Evolutionary conservation across 2,888 invertebrate species (phyloP).

Genomic region (Gerris lacustris): DNA sequence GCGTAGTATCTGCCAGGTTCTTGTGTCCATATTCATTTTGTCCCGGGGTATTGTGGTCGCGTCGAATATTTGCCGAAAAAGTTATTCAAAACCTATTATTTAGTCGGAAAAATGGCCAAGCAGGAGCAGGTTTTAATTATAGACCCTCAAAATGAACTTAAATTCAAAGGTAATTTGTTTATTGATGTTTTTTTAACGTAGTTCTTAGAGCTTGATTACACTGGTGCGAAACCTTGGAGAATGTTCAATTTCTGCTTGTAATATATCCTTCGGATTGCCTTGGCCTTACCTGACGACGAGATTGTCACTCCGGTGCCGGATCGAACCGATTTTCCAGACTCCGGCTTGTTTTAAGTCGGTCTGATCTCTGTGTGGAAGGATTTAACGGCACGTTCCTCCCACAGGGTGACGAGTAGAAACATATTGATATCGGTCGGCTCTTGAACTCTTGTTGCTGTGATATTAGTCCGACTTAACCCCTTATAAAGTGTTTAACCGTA

Average conservation of each 20-base stretch:
- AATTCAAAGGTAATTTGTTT: conserved; percentile 64
- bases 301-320: no score
- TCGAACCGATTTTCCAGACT: no score
- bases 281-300: no score
- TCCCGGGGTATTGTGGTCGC: conserved; percentile 5
- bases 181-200: conserved; percentile 6
- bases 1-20: not conserved
- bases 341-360: no score
- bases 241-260: not conserved
- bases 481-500: no score
- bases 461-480: no score
- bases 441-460: no score
- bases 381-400: no score
- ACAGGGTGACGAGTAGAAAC: no score
- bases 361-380: no score
- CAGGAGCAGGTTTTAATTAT: conserved; percentile 71
- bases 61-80: conserved; percentile 4
- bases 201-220: not conserved
- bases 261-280: not conserved
- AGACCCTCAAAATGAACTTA: conserved; percentile 78
- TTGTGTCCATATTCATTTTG: not conserved
- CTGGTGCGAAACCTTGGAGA: not conserved
- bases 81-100: conserved; percentile 14
- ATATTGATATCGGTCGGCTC: no score
- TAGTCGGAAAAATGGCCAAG: conserved; percentile 44